phyloP scores from a whole-genome alignment of 2,888 invertebrate species.

The Phasia obesa region DNA sequence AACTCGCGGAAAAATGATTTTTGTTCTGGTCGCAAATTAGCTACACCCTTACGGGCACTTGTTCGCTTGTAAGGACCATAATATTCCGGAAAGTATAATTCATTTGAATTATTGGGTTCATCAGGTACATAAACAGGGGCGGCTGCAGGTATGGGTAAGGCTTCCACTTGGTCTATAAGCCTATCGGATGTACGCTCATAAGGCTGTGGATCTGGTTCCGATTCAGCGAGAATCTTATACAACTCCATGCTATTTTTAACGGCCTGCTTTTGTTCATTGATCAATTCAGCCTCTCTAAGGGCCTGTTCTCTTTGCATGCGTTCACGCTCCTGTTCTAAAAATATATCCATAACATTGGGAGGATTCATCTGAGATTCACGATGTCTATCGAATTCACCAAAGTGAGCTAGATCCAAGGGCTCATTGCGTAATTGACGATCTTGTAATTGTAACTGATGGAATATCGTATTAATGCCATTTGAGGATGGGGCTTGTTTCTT shows the following conservation, averaged over 20 bases:
- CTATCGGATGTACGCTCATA: constrained; percentile 75
- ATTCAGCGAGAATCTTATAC: constrained; percentile 80
- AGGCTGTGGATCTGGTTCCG: constrained; percentile 80
- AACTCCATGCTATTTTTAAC: constrained; percentile 79
- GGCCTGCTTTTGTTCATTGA: constrained; percentile 75
- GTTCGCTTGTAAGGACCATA: constrained; percentile 76
- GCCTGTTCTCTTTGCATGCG: constrained; percentile 75
- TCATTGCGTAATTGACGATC: constrained; percentile 78
- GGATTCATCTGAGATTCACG: constrained; percentile 73
- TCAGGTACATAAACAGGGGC: constrained; percentile 74
- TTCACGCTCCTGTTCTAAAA: constrained; percentile 76
- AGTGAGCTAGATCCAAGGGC: constrained; percentile 77
- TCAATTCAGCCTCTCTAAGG: constrained; percentile 73
- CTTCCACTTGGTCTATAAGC: constrained; percentile 70
- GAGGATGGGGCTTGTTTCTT: constrained; percentile 72
- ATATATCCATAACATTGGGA: constrained; percentile 77
- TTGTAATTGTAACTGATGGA: constrained; percentile 76
- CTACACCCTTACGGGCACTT: constrained; percentile 56
- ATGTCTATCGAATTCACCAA: constrained; percentile 76
- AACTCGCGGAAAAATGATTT: constrained; percentile 78
- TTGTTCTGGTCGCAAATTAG: constrained; percentile 1
- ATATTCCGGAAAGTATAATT: constrained; percentile 78
- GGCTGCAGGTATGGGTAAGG: constrained; percentile 57
- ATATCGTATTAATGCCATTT: constrained; percentile 75
- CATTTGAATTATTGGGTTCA: constrained; percentile 76